phyloP scores from a whole-genome alignment of 2,113 vertebrate species.

The Ursus arctos region DNA sequence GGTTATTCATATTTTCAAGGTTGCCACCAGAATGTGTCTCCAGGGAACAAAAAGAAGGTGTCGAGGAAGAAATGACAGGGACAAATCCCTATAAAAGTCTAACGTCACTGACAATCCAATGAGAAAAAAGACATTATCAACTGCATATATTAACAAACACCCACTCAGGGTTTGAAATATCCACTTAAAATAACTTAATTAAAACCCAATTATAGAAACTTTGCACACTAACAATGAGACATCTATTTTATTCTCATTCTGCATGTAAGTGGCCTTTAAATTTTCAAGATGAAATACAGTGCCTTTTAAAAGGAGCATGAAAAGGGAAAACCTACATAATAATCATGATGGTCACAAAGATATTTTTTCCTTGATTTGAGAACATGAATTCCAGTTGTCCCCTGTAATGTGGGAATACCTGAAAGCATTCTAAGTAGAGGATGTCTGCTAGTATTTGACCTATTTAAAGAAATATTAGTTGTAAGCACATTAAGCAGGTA shows the following conservation, averaged over 20 bases:
- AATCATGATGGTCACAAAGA: neutral
- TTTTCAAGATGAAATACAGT: constrained; percentile 48
- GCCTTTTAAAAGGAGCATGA: neutral
- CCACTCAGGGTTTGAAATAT: constrained; percentile 70
- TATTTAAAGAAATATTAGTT: neutral
- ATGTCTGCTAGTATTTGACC: neutral
- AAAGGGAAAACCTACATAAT: neutral
- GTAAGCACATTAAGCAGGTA: neutral
- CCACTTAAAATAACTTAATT: constrained; percentile 70
- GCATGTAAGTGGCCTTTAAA: constrained; percentile 48
- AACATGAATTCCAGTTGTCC: neutral
- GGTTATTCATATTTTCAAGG: neutral
- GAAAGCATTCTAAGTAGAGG: neutral
- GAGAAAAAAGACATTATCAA: constrained; percentile 60
- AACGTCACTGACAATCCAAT: constrained; percentile 12
- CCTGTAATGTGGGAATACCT: neutral
- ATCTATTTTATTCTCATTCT: constrained; percentile 59
- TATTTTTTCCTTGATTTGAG: constrained; percentile 35
- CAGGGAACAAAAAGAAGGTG: neutral
- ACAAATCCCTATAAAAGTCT: neutral
- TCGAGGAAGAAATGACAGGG: neutral
- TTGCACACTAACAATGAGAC: constrained; percentile 59
- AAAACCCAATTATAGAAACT: constrained; percentile 63
- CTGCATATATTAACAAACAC: constrained; percentile 49
- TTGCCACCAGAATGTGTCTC: neutral